phyloP scores from a whole-genome alignment of 2,797 vertebrate species.

The Delichon dasypus region DNA sequence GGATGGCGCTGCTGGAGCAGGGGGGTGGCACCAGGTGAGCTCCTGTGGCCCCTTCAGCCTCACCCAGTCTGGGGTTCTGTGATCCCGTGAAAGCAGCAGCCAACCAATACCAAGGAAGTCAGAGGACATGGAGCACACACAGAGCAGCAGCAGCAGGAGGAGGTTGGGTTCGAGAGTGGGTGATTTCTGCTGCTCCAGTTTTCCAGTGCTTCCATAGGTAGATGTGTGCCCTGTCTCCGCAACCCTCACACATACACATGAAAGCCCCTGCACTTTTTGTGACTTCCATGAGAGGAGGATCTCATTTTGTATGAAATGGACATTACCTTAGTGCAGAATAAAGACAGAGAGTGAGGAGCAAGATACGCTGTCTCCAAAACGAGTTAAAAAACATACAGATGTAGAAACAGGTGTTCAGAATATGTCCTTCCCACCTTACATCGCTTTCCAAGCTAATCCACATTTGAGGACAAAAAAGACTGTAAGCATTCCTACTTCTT shows the following conservation, averaged over 20 bases:
- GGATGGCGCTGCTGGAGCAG: not conserved
- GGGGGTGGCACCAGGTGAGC: not conserved
- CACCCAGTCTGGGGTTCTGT: accelerated
- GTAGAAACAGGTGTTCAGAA: constrained; percentile 72
- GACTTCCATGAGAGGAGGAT: not conserved
- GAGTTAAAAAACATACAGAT: constrained; percentile 14
- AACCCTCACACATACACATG: accelerated
- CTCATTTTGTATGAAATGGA: not conserved
- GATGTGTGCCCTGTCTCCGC: not conserved
- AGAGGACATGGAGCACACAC: accelerated
- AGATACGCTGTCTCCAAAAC: not conserved
- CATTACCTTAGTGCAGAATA: not conserved
- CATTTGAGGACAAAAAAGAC: constrained; percentile 45
- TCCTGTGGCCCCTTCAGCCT: not conserved
- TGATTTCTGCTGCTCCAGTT: not conserved
- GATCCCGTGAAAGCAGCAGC: not conserved
- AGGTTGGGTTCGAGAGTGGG: not conserved
- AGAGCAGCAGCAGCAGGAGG: not conserved
- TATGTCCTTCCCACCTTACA: constrained; percentile 63
- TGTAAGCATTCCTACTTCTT: constrained; percentile 60
- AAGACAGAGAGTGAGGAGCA: not conserved
- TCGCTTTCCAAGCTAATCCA: constrained; percentile 67
- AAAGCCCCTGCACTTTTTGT: not conserved
- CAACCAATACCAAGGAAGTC: not conserved
- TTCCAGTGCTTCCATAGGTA: not conserved